Evolutionary conservation across 1,140 invertebrate genomes (phyloP).

Genomic region (Conopomorpha cramerella): DNA sequence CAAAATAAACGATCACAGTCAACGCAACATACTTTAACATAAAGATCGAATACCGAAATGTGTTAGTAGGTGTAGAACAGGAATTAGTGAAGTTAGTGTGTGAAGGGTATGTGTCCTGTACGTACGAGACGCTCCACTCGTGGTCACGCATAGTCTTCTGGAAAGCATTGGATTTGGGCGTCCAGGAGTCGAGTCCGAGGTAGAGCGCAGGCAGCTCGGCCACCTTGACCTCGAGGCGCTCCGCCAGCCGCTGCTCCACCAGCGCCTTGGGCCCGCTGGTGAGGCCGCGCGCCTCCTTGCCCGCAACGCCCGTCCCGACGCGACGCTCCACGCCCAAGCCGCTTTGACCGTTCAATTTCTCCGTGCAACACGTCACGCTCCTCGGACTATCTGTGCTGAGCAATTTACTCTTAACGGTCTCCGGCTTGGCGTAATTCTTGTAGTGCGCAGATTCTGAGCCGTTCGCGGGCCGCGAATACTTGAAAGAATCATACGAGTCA

Average conservation of each 20-base stretch:
- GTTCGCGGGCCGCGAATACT: conserved; percentile 52
- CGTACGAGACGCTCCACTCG: conserved; percentile 62
- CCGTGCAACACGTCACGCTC: conserved; percentile 47
- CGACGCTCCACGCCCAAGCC: conserved; percentile 25
- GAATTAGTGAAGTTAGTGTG: too few species aligned
- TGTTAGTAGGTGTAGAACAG: conserved; percentile 9
- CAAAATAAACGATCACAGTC: too few species aligned
- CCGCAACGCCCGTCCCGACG: conserved; percentile 26
- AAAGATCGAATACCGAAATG: too few species aligned
- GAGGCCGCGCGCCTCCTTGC: conserved; percentile 29
- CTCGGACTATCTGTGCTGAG: conserved; percentile 47
- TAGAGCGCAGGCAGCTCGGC: conserved; percentile 66
- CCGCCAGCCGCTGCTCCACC: conserved; percentile 42
- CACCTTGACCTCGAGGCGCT: conserved; percentile 52
- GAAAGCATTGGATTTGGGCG: conserved; percentile 64
- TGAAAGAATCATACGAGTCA: conserved; percentile 47
- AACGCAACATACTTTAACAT: too few species aligned
- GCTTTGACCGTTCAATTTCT: conserved; percentile 35
- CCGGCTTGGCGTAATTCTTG: conserved; percentile 47
- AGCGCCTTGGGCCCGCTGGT: conserved; percentile 41
- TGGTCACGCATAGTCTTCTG: conserved; percentile 58
- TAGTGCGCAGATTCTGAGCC: conserved; percentile 50
- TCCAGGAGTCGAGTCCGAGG: conserved; percentile 66
- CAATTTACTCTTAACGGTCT: conserved; percentile 51
- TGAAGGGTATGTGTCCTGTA: too few species aligned